Evolutionary conservation across 2,113 vertebrate genomes (phyloP), one percentile per base, ranked within the genome.

Genomic region (Vidua macroura): DNA sequence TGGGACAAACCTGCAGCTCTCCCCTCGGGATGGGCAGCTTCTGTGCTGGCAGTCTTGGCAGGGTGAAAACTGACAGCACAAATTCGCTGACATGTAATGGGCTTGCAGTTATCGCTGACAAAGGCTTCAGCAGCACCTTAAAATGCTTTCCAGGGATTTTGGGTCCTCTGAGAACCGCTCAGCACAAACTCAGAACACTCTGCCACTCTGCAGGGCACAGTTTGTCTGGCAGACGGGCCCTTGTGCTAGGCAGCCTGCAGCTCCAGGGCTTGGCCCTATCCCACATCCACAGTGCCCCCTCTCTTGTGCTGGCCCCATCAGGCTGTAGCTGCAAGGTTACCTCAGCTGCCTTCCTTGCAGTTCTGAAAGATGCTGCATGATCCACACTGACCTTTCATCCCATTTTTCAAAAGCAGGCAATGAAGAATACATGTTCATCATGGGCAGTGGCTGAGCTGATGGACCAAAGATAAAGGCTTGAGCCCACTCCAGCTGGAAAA

Each of bases 401-500:
- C 23, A 6, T 88, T 91, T 81, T 39, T 37, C 80, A 58, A 41
- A 69, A 48, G 56, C 55, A 30, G 48, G 64, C 43, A 86, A 15
- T 5, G 23, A 88, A 86, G 68, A 46, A 78, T 83, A 41, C 92
- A 86, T 4, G 9, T 73, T 80, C 60, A 14, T 43, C 2, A 0
- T 4, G 49, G n/a, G 68, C 63, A 69, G 41, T 63, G 9, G 5
- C 25, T 6, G 51, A 92, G 68, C 55, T 81, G 77, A 77, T 74
- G 59, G 60, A 95, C 80, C 73, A 43, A 46, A 78, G 72, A 60
- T 90, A 93, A 88, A 93, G 63, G 17, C 62, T 70, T 76, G 58
- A 85, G 44, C 27, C 46, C 51, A 11, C 37, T 80, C 13, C 33
- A 52, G 17, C 35, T 72, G 41, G 41, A 88, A 86, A 18, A 95